A percentile compares a stretch with the other conserved stretches of the same genome.
phyloP scores from a whole-genome alignment of 2,888 invertebrate genomes.

The Odontomyia ornata region DNA sequence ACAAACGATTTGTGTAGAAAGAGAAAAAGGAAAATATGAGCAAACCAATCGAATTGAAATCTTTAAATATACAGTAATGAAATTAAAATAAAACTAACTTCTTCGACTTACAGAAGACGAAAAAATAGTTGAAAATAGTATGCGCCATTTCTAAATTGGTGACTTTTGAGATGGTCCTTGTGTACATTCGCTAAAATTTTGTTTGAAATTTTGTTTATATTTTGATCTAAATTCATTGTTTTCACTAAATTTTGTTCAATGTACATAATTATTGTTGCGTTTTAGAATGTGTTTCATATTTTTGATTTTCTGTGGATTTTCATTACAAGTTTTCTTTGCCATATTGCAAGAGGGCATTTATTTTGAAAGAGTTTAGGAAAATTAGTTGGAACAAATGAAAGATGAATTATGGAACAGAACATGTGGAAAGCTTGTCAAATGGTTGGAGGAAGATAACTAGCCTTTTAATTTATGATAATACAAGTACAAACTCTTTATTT shows the following conservation, averaged over 20 bases:
- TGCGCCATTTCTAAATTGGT: slow-evolving; percentile 68
- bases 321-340: slow-evolving; percentile 44
- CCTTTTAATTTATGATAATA: not conserved
- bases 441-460: slow-evolving; percentile 2
- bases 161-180: slow-evolving; percentile 96
- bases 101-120: slow-evolving; percentile 8
- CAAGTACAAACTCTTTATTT: not conserved
- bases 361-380: slow-evolving; percentile 39
- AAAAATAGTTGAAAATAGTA: slow-evolving; percentile 5
- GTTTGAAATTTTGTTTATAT: slow-evolving; percentile 21
- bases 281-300: slow-evolving; percentile 45
- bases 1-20: not conserved
- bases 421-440: slow-evolving; percentile 1
- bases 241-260: slow-evolving; percentile 20
- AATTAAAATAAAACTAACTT: not conserved
- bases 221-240: slow-evolving; percentile 16
- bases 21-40: slow-evolving; percentile 1
- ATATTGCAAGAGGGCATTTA: slow-evolving; percentile 40
- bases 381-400: not conserved
- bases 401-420: slow-evolving; percentile 23
- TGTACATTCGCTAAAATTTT: slow-evolving; percentile 58
- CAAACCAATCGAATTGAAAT: not conserved
- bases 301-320: slow-evolving; percentile 40
- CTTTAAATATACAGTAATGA: slow-evolving; percentile 12
- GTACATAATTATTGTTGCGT: slow-evolving; percentile 48